Evolutionary conservation across 2,888 invertebrate genomes (phyloP).

Genomic region (Andrena camellia): DNA sequence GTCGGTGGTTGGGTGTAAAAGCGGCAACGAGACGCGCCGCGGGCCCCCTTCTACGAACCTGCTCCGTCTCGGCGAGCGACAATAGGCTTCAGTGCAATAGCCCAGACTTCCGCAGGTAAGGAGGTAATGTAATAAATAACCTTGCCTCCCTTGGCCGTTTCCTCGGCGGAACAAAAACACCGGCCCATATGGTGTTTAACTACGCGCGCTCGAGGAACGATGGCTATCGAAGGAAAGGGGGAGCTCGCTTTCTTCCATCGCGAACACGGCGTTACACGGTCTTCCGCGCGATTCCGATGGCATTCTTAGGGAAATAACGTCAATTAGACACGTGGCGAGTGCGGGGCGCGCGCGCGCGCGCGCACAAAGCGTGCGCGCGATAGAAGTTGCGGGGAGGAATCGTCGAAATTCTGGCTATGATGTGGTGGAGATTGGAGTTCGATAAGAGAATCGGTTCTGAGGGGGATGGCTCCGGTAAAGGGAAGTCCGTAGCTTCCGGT

Average conservation of each 20-base stretch:
- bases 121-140: constrained; percentile 73
- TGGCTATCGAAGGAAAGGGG: constrained; percentile 69
- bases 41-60: constrained; percentile 42
- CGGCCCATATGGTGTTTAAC: constrained; percentile 75
- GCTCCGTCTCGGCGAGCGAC: constrained; percentile 51
- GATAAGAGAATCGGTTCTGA: too few relatives aligned
- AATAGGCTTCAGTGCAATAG: constrained; percentile 72
- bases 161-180: constrained; percentile 70
- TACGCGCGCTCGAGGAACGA: constrained; percentile 67
- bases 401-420: too few relatives aligned
- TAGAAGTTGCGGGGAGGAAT: too few relatives aligned
- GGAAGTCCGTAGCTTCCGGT: too few relatives aligned
- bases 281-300: constrained; percentile 34
- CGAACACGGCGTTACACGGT: neutral
- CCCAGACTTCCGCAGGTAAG: constrained; percentile 75
- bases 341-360: neutral
- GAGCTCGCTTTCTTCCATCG: constrained; percentile 43
- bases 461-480: too few relatives aligned
- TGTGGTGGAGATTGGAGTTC: too few relatives aligned
- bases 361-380: constrained; percentile 19
- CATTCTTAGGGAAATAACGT: constrained; percentile 23
- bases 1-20: constrained; percentile 3
- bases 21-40: constrained; percentile 18
- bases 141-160: constrained; percentile 64
- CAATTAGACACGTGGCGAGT: constrained; percentile 51